Conservation (phyloP, 1,140 invertebrate species). For the Apolygus lucorum region DNA sequence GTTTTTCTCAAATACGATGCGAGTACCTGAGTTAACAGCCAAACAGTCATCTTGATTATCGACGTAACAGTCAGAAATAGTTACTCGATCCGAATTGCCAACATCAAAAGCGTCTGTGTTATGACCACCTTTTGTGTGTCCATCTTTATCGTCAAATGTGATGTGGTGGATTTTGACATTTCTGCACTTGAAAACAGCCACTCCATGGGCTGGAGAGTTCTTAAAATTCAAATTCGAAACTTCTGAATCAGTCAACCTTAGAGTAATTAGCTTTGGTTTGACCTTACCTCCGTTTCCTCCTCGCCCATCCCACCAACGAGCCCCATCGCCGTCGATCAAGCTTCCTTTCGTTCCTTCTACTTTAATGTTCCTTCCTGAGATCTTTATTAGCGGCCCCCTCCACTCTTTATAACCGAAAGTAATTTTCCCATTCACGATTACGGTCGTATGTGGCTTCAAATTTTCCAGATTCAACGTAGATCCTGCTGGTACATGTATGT, state of each 20-base stretch:
- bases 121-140: no score
- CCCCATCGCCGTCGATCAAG: neutral
- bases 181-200: neutral
- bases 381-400: neutral
- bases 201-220: neutral
- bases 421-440: neutral
- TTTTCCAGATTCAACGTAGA: neutral
- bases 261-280: neutral
- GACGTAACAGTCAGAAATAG: neutral
- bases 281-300: neutral
- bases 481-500: neutral
- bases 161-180: neutral
- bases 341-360: neutral
- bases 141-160: neutral
- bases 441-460: neutral
- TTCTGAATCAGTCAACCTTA: neutral
- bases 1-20: neutral
- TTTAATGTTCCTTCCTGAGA: neutral
- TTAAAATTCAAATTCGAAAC: neutral
- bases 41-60: neutral
- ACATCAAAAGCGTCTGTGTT: neutral
- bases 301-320: neutral
- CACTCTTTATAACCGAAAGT: neutral
- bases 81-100: neutral
- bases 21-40: neutral